Percentiles rank a stretch among this genome's conserved stretches.
Evolutionary conservation across 2,113 vertebrate species (phyloP).

Genomic region (Gnathonemus longibarbis): DNA sequence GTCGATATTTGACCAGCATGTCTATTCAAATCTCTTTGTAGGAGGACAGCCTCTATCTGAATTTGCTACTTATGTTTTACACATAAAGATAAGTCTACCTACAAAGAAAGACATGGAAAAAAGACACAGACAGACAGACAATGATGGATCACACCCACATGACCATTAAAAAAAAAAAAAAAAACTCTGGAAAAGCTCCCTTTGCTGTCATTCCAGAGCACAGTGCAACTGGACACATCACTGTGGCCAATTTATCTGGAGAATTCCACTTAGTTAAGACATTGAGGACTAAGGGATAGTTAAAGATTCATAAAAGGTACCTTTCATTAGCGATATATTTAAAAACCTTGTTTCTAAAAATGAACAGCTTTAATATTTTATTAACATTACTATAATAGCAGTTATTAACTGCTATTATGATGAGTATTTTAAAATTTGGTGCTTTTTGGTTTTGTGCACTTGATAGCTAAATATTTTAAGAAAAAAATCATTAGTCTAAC

Average conservation of each 20-base stretch:
- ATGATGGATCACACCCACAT: background rate
- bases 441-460: background rate
- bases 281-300: background rate
- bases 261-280: background rate
- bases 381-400: conserved; percentile 5
- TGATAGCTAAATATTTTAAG: conserved; percentile 11
- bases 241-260: background rate
- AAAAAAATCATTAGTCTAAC: background rate
- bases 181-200: background rate
- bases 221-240: background rate
- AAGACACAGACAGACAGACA: background rate
- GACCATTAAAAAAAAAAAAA: background rate
- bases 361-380: conserved; percentile 11
- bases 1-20: background rate
- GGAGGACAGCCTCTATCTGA: background rate
- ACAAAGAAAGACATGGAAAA: background rate
- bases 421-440: background rate
- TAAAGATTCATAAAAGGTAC: background rate
- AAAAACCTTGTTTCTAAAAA: conserved; percentile 8
- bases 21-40: background rate
- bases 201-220: background rate
- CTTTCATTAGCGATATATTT: conserved; percentile 1
- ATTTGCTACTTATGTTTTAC: background rate
- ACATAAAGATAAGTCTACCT: background rate
- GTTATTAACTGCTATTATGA: background rate